A percentile compares a stretch with the other conserved stretches of the same genome.
These are phyloP conservation scores for Temnopleurus reevesii DNA, from an alignment of 53 echinoderm and acorn worm species.

Conservation along the genomic window DNA sequence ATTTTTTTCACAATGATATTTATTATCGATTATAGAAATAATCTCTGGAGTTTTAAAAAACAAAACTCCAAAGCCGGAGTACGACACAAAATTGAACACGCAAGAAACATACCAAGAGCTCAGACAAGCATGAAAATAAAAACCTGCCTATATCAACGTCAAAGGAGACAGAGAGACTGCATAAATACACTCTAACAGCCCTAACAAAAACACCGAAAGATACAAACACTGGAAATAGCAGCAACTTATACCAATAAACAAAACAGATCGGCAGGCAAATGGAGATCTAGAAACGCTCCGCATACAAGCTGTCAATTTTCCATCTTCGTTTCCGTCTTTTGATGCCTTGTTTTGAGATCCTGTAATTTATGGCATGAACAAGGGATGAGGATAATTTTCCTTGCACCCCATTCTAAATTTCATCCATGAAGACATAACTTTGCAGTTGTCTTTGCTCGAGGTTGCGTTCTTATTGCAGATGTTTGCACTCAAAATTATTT, in stretches of 20 bases:
- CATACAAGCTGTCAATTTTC: constrained; percentile 13
- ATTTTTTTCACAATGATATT: too few species aligned
- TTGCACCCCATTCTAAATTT: constrained; percentile 4
- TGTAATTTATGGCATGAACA: constrained; percentile 30
- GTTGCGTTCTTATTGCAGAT: neutral
- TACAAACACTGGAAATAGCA: constrained; percentile 18
- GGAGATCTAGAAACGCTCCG: neutral
- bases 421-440: neutral
- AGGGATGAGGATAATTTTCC: constrained; percentile 4
- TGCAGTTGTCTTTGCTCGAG: neutral
- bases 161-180: constrained; percentile 22
- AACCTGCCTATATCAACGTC: neutral
- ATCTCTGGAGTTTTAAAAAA: too few species aligned
- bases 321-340: constrained; percentile 15
- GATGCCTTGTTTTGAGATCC: neutral
- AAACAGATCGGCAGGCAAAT: neutral
- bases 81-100: neutral
- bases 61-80: too few species aligned
- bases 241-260: constrained; percentile 49
- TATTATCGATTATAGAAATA: too few species aligned
- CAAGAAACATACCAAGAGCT: neutral
- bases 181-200: constrained; percentile 51
- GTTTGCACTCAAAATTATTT: too few species aligned
- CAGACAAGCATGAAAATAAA: constrained; percentile 28
- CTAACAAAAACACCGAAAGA: constrained; percentile 13